Evolutionary conservation across 2,888 invertebrate species (phyloP).

Genomic region (Trimorus sp.): DNA sequence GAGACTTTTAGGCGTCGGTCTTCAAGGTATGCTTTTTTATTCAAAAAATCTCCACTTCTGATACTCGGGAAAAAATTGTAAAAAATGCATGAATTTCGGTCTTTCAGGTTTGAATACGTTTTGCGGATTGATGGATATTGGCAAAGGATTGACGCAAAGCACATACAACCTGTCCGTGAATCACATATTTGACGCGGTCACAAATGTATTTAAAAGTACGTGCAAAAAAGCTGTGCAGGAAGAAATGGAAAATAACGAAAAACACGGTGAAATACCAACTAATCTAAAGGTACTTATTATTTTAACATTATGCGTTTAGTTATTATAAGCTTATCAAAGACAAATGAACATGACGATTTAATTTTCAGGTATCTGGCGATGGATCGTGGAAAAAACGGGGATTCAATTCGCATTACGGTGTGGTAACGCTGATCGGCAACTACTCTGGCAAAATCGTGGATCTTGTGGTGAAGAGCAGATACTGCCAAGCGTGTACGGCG

Average conservation of each 20-base stretch:
- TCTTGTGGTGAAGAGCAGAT: conserved; percentile 63
- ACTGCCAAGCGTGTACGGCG: conserved; percentile 61
- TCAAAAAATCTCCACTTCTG: too few species aligned
- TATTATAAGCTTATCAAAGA: too few species aligned
- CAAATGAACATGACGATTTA: background rate
- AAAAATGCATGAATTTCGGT: too few species aligned
- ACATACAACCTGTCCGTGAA: conserved; percentile 35
- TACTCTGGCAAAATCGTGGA: conserved; percentile 66
- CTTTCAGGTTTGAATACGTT: conserved; percentile 71
- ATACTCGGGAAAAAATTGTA: too few species aligned
- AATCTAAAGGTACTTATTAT: too few species aligned
- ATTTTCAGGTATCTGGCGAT: conserved; percentile 39
- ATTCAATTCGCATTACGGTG: conserved; percentile 31
- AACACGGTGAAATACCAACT: too few species aligned
- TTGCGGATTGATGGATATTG: conserved; percentile 68
- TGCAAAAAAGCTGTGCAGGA: conserved; percentile 16
- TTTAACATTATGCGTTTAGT: too few species aligned
- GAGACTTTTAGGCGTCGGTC: conserved; percentile 67
- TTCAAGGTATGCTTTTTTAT: too few species aligned
- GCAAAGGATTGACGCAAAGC: conserved; percentile 56
- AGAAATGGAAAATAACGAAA: conserved; percentile 7
- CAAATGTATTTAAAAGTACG: too few species aligned
- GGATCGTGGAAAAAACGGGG: conserved; percentile 38
- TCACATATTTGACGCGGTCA: background rate
- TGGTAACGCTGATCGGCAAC: conserved; percentile 40